Conservation (phyloP, 2,888 invertebrate species). For the Scrobipalpa atriplicella region DNA sequence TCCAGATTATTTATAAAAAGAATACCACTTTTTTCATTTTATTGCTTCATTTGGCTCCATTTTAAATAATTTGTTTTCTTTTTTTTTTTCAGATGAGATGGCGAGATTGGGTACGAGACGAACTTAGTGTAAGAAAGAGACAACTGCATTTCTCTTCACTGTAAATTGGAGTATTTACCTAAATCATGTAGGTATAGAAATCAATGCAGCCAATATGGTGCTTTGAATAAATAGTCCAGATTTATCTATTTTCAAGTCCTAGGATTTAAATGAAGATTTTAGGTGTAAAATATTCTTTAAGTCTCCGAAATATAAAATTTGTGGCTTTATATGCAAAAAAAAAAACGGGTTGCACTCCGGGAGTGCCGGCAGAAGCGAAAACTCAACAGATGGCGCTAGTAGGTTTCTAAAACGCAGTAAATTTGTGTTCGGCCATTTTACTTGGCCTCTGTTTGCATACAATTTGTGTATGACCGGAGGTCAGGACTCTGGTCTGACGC, state of each 20-base stretch:
- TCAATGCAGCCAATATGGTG: slow-evolving; percentile 68
- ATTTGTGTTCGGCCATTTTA: no score
- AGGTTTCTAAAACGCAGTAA: no score
- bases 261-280: neutral
- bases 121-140: slow-evolving; percentile 38
- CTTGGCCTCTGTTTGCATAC: no score
- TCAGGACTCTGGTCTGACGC: no score
- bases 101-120: slow-evolving; percentile 62
- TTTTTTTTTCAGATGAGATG: slow-evolving; percentile 66
- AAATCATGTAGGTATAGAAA: slow-evolving; percentile 27
- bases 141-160: slow-evolving; percentile 22
- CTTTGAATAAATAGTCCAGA: slow-evolving; percentile 60
- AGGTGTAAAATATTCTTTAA: neutral
- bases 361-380: no score
- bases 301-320: no score
- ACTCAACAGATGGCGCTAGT: no score
- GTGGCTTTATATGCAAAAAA: no score
- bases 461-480: no score
- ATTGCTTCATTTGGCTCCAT: slow-evolving; percentile 21
- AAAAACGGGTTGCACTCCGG: no score
- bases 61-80: neutral
- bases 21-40: no score
- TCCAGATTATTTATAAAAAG: no score
- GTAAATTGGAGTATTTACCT: slow-evolving; percentile 22
- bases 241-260: neutral